Evolutionary conservation across 2,888 invertebrate species (phyloP).

Genomic region (Hololepta plana): DNA sequence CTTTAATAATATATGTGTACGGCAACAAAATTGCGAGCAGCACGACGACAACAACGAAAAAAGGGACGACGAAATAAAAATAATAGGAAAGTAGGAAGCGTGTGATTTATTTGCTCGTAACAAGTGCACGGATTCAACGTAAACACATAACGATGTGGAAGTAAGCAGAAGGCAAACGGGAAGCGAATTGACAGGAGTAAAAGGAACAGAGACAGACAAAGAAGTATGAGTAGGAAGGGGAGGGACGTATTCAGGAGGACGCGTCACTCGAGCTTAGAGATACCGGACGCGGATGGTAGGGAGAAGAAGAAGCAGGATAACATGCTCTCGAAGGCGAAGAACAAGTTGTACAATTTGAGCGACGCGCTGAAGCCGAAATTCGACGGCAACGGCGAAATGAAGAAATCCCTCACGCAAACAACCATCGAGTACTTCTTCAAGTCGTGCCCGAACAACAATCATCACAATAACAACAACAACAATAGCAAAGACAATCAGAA

Average conservation of each 20-base stretch:
- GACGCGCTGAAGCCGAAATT: conserved; percentile 29
- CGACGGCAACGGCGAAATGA: conserved; percentile 14
- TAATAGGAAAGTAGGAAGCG: too few species aligned
- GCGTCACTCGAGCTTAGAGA: conserved; percentile 26
- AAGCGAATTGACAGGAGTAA: too few species aligned
- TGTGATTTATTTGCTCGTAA: too few species aligned
- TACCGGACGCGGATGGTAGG: conserved; percentile 21
- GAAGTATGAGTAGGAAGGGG: conserved; percentile 14
- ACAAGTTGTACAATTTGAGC: conserved; percentile 20
- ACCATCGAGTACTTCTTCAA: conserved; percentile 32
- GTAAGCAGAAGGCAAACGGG: too few species aligned
- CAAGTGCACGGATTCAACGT: too few species aligned
- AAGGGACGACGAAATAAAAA: too few species aligned
- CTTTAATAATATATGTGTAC: too few species aligned
- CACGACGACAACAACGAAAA: too few species aligned
- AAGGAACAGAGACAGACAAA: conserved; percentile 7
- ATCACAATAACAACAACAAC: conserved; percentile 16
- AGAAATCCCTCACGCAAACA: conserved; percentile 22
- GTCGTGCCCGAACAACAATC: conserved; percentile 26
- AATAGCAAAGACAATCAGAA: conserved; percentile 18
- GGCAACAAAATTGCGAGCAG: too few species aligned
- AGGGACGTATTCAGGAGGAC: conserved; percentile 24
- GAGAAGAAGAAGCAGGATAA: conserved; percentile 31
- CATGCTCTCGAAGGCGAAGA: conserved; percentile 21
- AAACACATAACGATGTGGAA: too few species aligned